These are phyloP conservation scores for Drosophila parabipectinata DNA, from an alignment of 1,140 invertebrate species.

Conservation along the genomic window DNA sequence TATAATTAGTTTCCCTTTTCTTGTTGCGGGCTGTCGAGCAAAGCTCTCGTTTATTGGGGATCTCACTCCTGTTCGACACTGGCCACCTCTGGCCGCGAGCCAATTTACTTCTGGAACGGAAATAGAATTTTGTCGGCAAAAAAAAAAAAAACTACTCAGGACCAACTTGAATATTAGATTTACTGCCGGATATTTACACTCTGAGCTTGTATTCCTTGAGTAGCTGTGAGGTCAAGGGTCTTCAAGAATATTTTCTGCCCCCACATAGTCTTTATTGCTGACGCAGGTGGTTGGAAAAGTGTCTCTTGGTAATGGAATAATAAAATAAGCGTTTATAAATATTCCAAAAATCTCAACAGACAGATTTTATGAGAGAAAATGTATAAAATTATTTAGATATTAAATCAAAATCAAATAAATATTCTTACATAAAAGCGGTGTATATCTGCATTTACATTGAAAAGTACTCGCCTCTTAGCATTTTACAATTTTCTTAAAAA, in stretches of 20 bases:
- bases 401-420: not conserved
- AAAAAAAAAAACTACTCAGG: conserved; percentile 6
- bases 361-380: too few relatives aligned
- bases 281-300: not conserved
- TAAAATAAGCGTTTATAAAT: not conserved
- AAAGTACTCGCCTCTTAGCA: not conserved
- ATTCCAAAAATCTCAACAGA: too few relatives aligned
- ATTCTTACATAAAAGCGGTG: not conserved
- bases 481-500: conserved; percentile 26
- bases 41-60: conserved; percentile 44
- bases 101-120: conserved; percentile 76
- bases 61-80: not conserved
- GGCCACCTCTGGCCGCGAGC: conserved; percentile 52
- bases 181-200: conserved; percentile 12
- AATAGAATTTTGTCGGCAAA: conserved; percentile 45
- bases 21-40: not conserved
- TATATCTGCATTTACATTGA: too few relatives aligned
- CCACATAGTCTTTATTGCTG: not conserved
- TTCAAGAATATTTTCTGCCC: conserved; percentile 6
- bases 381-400: not conserved
- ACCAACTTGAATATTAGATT: conserved; percentile 1
- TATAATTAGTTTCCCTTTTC: conserved; percentile 63
- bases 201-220: not conserved
- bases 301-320: conserved; percentile 13
- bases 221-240: conserved; percentile 50